Conservation (phyloP, 92 coral and sea anemone genomes). For the Muricea muricata region DNA sequence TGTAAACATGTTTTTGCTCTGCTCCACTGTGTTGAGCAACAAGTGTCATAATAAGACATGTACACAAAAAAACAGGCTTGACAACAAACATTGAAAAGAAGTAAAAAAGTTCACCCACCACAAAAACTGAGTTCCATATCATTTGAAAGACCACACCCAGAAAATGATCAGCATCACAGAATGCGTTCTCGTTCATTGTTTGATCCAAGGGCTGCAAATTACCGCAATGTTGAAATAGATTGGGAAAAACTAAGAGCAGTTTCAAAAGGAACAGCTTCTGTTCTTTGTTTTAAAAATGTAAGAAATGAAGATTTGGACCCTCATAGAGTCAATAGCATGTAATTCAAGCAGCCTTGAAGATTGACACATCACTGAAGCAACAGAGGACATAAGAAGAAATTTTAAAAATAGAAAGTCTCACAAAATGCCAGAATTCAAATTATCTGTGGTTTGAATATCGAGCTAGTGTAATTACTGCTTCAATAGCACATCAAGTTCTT, state of each 20-base stretch:
- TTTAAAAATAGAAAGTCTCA: not conserved
- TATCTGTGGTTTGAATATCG: conserved; percentile 33
- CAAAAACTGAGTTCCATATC: conserved; percentile 12
- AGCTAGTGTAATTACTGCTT: conserved; percentile 33
- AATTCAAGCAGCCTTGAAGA: not conserved
- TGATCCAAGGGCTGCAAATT: conserved; percentile 44
- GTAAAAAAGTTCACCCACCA: conserved; percentile 38
- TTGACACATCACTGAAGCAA: not conserved
- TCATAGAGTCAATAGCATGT: not conserved
- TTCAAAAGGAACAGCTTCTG: not conserved
- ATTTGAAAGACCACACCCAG: conserved; percentile 31
- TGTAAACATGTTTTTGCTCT: conserved; percentile 50
- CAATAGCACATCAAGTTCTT: conserved; percentile 49
- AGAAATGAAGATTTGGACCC: not conserved
- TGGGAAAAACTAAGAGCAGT: not conserved
- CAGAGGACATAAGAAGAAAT: not conserved
- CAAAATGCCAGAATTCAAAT: conserved; percentile 31
- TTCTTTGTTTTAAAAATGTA: not conserved
- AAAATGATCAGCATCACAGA: not conserved
- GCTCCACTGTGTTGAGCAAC: conserved; percentile 28
- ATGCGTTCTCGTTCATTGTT: conserved; percentile 1
- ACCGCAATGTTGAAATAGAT: not conserved
- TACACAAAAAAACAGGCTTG: conserved; percentile 20
- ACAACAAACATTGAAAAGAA: conserved; percentile 21
- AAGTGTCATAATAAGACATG: conserved; percentile 47